These are phyloP conservation scores for Teleogryllus oceanicus DNA, from an alignment of 2,888 invertebrate genomes.

Conservation along the genomic window DNA sequence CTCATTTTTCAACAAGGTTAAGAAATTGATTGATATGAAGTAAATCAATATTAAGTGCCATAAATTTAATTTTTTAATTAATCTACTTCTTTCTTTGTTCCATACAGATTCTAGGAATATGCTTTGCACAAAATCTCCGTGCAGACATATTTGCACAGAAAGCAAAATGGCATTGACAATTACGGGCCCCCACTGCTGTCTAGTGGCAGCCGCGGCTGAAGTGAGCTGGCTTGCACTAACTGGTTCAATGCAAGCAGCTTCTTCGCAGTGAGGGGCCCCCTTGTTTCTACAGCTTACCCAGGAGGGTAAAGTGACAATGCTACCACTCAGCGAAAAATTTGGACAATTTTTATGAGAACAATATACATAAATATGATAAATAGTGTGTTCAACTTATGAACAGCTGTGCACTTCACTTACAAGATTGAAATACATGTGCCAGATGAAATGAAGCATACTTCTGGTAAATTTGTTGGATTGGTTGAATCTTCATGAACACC, in stretches of 20 bases:
- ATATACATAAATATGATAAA: not conserved
- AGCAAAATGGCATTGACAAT: slow-evolving; percentile 95
- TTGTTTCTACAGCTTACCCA: slow-evolving; percentile 22
- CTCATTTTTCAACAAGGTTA: too few species aligned
- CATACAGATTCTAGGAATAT: slow-evolving; percentile 90
- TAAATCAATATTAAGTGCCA: too few species aligned
- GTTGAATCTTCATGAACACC: not conserved
- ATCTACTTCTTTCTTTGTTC: slow-evolving; percentile 24
- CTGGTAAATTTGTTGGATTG: not conserved
- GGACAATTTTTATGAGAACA: slow-evolving; percentile 18
- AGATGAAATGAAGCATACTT: not conserved
- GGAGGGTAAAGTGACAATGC: slow-evolving; percentile 30
- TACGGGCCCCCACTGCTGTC: slow-evolving; percentile 74
- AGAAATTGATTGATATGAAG: too few species aligned
- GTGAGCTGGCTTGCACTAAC: slow-evolving; percentile 24
- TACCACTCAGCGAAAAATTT: slow-evolving; percentile 25
- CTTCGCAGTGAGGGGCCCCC: slow-evolving; percentile 35
- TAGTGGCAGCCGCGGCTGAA: slow-evolving; percentile 46
- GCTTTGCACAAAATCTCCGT: slow-evolving; percentile 94
- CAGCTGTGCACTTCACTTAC: slow-evolving; percentile 22
- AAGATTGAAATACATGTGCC: not conserved
- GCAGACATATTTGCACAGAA: slow-evolving; percentile 97
- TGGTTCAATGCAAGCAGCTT: slow-evolving; percentile 25
- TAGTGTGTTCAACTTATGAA: slow-evolving; percentile 31
- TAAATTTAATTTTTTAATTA: too few species aligned